Conservation (phyloP, 1,140 invertebrate species). For the Cydia strobilella region DNA sequence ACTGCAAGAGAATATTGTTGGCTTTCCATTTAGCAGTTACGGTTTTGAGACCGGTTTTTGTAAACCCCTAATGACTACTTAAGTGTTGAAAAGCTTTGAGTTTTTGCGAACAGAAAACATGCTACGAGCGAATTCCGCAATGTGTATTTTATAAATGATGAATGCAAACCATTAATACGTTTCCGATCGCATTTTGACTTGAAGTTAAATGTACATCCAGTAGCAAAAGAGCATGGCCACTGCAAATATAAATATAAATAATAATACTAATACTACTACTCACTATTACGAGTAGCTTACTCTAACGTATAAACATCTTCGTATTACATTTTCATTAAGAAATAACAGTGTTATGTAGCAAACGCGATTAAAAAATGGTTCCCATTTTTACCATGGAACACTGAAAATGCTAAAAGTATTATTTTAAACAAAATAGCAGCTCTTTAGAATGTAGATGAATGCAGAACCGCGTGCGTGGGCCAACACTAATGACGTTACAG, state of each 20-base stretch:
- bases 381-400: constrained; percentile 8
- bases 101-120: neutral
- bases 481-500: constrained; percentile 41
- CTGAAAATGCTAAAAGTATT: constrained; percentile 4
- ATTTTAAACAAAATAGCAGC: constrained; percentile 28
- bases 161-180: neutral
- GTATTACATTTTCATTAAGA: neutral
- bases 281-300: neutral
- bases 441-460: constrained; percentile 50
- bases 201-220: no score
- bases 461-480: constrained; percentile 43
- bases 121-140: neutral
- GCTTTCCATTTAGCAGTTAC: neutral
- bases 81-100: constrained; percentile 7
- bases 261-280: no score
- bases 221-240: no score
- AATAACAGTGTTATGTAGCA: neutral
- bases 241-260: neutral
- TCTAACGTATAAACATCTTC: neutral
- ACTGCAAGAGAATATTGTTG: neutral
- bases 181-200: no score
- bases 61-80: neutral
- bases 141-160: no score
- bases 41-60: neutral
- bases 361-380: neutral